Evolutionary conservation across 1,140 invertebrate genomes (phyloP).

Genomic region (Frieseomelitta varia): DNA sequence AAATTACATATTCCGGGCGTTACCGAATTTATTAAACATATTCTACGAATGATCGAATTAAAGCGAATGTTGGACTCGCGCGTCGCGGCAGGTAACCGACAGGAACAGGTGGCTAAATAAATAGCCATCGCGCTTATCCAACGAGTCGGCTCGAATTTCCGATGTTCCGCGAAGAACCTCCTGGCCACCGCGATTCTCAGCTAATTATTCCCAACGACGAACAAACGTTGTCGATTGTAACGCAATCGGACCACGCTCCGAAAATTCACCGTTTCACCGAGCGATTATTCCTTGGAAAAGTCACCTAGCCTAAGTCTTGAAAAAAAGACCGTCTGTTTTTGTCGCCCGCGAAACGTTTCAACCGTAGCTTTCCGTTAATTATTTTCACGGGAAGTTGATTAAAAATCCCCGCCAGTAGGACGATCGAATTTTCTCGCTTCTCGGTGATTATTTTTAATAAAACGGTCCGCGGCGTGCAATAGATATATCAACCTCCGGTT

Average conservation of each 20-base stretch:
- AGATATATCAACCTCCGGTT: no score
- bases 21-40: not conserved
- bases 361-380: not conserved
- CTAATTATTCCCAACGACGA: no score
- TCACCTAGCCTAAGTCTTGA: no score
- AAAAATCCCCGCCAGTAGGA: no score
- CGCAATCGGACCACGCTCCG: no score
- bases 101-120: not conserved
- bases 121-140: not conserved
- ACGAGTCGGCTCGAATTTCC: not conserved
- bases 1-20: not conserved
- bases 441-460: not conserved
- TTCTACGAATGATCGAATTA: not conserved
- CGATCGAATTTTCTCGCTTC: not conserved
- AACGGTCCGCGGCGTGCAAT: no score
- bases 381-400: not conserved
- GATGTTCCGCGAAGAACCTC: not conserved
- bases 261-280: no score
- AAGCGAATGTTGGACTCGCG: not conserved
- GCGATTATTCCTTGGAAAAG: no score
- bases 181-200: not conserved
- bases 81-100: not conserved
- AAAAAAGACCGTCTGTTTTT: no score
- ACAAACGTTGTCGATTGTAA: no score
- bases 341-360: no score